phyloP scores from a whole-genome alignment of 1,140 invertebrate species.

The Tetramorium parvispinum region DNA sequence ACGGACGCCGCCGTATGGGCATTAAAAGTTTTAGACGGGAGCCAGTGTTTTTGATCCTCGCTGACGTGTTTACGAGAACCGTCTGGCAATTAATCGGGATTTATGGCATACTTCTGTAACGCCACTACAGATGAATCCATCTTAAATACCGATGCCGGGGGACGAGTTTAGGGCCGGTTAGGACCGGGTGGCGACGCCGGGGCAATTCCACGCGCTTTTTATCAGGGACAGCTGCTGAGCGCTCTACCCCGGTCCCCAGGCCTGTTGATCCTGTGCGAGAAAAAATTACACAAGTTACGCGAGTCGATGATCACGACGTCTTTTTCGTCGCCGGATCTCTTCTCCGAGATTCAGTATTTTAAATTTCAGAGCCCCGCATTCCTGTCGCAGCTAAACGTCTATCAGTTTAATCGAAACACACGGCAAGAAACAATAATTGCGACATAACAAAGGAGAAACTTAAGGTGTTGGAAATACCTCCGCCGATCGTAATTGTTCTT shows the following conservation, averaged over 20 bases:
- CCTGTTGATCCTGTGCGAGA: slow-evolving; percentile 1
- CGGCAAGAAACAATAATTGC: neutral
- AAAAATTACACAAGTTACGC: slow-evolving; percentile 60
- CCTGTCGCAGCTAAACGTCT: neutral
- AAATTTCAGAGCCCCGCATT: neutral
- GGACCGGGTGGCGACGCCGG: slow-evolving; percentile 50
- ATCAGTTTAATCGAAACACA: neutral
- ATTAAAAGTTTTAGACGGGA: slow-evolving; percentile 29
- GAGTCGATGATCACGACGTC: slow-evolving; percentile 11
- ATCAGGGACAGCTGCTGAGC: slow-evolving; percentile 78
- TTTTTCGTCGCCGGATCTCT: slow-evolving; percentile 37
- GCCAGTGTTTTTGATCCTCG: slow-evolving; percentile 56
- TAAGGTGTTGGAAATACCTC: neutral
- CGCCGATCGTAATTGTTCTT: neutral
- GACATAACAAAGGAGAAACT: neutral
- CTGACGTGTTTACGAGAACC: slow-evolving; percentile 78
- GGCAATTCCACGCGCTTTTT: slow-evolving; percentile 74
- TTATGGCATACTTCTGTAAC: slow-evolving; percentile 77
- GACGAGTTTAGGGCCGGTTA: slow-evolving; percentile 72
- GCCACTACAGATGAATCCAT: slow-evolving; percentile 76
- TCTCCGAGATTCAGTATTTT: neutral
- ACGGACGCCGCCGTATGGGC: neutral
- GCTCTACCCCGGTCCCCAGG: slow-evolving; percentile 24
- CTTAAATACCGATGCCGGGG: slow-evolving; percentile 73
- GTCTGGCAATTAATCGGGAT: slow-evolving; percentile 82